phyloP scores from a whole-genome alignment of 2,888 invertebrate genomes.

The Acrobasis consociella region DNA sequence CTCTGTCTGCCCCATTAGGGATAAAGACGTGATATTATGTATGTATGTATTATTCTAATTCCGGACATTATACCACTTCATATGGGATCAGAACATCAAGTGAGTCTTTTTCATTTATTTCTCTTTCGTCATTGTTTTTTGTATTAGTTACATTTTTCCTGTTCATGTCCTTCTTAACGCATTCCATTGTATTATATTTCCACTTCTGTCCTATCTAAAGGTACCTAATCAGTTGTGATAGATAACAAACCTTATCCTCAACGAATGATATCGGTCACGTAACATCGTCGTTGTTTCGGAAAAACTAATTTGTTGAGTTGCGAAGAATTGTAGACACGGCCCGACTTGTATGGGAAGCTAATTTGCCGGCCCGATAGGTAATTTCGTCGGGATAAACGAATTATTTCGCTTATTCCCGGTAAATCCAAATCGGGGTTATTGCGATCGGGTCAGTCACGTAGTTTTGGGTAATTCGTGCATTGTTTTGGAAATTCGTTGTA shows the following conservation, averaged over 20 bases:
- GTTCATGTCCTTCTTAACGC: too few relatives aligned
- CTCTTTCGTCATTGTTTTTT: too few relatives aligned
- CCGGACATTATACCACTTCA: too few relatives aligned
- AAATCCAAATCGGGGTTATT: slow-evolving; percentile 39
- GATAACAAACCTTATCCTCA: slow-evolving; percentile 12
- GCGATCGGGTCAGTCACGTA: slow-evolving; percentile 35
- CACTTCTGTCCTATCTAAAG: neutral
- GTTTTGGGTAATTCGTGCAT: slow-evolving; percentile 32
- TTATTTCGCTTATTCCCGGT: slow-evolving; percentile 56
- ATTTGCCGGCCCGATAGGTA: slow-evolving; percentile 58
- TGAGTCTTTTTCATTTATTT: too few relatives aligned
- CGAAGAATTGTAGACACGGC: slow-evolving; percentile 35
- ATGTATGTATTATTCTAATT: too few relatives aligned
- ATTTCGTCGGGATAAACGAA: slow-evolving; percentile 60
- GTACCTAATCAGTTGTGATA: slow-evolving; percentile 10
- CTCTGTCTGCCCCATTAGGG: too few relatives aligned
- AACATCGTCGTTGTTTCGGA: slow-evolving; percentile 35
- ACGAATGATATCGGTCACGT: slow-evolving; percentile 33
- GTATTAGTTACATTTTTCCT: too few relatives aligned
- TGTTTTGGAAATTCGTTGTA: slow-evolving; percentile 23
- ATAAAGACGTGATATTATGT: too few relatives aligned
- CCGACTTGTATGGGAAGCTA: slow-evolving; percentile 48
- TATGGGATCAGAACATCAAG: too few relatives aligned
- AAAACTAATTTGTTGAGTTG: slow-evolving; percentile 46
- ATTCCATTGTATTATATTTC: neutral